Conservation (phyloP, 2,888 invertebrate genomes). For the Cheilosia soror region DNA sequence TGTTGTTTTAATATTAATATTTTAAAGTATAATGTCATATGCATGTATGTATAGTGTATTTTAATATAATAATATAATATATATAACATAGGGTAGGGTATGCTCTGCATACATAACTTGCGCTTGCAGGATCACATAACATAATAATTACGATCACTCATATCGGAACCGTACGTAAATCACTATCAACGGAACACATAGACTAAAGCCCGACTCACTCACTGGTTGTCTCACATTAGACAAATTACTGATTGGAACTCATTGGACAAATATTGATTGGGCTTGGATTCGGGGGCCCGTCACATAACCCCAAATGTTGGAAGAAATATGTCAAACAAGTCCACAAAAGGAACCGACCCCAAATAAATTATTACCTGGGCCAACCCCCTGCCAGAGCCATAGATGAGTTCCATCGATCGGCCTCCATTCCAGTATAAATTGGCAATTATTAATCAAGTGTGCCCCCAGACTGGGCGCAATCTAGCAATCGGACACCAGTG, state of each 20-base stretch:
- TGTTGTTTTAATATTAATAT: no score
- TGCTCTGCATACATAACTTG: no score
- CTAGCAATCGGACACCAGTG: conserved; percentile 73
- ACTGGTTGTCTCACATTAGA: conserved; percentile 55
- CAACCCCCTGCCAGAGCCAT: conserved; percentile 59
- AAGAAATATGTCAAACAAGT: conserved; percentile 22
- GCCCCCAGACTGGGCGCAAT: conserved; percentile 65
- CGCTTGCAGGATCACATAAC: conserved; percentile 43
- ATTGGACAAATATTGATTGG: conserved; percentile 74
- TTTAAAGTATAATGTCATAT: no score
- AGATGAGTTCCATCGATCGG: conserved; percentile 64
- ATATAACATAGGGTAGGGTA: no score
- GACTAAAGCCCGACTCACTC: conserved; percentile 55
- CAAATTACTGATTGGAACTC: conserved; percentile 72
- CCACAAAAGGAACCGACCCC: conserved; percentile 72
- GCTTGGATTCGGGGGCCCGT: conserved; percentile 40
- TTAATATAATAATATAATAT: no score
- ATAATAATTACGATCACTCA: conserved; percentile 70
- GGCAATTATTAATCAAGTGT: conserved; percentile 74
- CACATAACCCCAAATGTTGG: conserved; percentile 45
- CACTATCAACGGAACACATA: conserved; percentile 51
- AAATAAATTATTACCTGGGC: conserved; percentile 66
- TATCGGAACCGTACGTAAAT: conserved; percentile 62
- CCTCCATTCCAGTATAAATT: conserved; percentile 60
- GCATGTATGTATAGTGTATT: no score